Base-by-base conservation (phyloP, 2,113 vertebrate genomes). In the Xiphophorus couchianus region DNA sequence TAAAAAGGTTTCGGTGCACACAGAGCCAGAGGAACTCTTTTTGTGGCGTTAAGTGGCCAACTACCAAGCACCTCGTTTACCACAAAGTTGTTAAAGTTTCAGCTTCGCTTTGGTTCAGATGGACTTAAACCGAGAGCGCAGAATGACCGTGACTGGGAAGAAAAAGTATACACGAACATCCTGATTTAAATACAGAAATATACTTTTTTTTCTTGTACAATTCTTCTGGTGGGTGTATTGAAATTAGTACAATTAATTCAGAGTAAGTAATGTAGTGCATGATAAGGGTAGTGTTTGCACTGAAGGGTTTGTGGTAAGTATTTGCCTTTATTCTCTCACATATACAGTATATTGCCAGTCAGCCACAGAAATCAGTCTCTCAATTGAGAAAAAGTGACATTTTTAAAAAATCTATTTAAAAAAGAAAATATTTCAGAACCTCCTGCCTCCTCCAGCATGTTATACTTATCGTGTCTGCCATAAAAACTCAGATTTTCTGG, bases 61-160 rank as follows among this genome's bases (percentile, higher is more conserved):
- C 89, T 94, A 96, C 95, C 94, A 98, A 98, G 97, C 98, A 96
- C 97, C 97, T 98, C 89, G 44, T 91, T 91, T 91, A 88, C 76
- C 77, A 74, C 83, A 81, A 42, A 87, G 89, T 85, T 90, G 82
- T 91, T 87, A 66, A 73, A 68, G 86, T 83, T 58, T 84, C 90
- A 90, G 85, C 63, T 71, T 66, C 67, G 73, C 77, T 74, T 30
- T 29, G 66, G 67, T 62, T 80, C 71, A 76, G 67, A 66, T 17
- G 74, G 84, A 82, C 68, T 58, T 68, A 29, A 82, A 63, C 30
- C 60, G 30, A 39, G 27, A 63, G 28, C 66, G 51, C 62, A 73
- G 28, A 71, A 68, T 74, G 33, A 51, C 62, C 54, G 61, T 69
- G 61, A 67, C 30, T 62, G 37, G 19, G 76, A 60, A 4, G 14